phyloP scores from a whole-genome alignment of 2,888 invertebrate genomes.

The Lydus trimaculatus region DNA sequence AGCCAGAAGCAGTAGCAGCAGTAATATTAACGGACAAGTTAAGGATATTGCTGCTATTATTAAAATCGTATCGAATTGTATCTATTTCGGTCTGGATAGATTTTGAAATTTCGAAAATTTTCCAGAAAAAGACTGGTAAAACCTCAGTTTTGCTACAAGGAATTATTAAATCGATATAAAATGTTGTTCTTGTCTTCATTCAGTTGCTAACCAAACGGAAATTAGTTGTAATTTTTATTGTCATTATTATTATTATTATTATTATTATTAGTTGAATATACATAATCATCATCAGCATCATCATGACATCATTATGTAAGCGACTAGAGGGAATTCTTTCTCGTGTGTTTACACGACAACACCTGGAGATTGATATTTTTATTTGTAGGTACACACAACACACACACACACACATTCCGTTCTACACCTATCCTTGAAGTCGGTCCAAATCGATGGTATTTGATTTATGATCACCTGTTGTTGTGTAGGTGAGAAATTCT shows the following conservation, averaged over 20 bases:
- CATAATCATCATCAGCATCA: background rate
- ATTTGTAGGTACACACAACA: background rate
- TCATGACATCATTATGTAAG: conserved; percentile 8
- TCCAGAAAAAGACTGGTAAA: too few species aligned
- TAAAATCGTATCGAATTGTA: conserved; percentile 8
- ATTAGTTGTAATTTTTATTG: background rate
- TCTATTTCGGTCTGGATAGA: background rate
- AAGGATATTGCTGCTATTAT: conserved; percentile 9
- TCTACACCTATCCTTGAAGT: conserved; percentile 1
- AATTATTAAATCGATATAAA: too few species aligned
- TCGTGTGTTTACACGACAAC: background rate
- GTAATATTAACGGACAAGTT: background rate
- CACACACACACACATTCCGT: too few species aligned
- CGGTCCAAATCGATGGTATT: conserved; percentile 2
- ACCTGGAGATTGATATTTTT: conserved; percentile 7
- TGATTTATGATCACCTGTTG: conserved; percentile 8
- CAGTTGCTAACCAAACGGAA: conserved; percentile 7
- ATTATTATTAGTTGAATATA: too few species aligned
- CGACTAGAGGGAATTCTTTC: background rate
- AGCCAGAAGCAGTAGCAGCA: background rate
- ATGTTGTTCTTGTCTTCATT: background rate
- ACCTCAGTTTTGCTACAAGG: too few species aligned
- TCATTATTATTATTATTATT: too few species aligned
- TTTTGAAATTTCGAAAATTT: background rate
- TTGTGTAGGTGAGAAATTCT: background rate